Conservation (phyloP, 2,113 vertebrate species). For the Paramormyrops kingsleyae region DNA sequence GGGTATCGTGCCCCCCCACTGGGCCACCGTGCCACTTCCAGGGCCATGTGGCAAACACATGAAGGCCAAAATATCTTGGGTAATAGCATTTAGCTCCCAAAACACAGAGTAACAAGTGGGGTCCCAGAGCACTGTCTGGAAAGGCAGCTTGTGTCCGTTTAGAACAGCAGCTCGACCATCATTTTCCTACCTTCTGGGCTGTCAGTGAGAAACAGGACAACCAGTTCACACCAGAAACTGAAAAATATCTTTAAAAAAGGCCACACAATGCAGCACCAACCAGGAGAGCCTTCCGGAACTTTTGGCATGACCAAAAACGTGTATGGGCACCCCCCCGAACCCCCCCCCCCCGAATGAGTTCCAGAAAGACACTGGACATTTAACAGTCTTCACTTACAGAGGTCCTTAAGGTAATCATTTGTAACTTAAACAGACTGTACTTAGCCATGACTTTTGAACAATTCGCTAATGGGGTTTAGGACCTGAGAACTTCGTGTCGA, state of each 20-base stretch:
- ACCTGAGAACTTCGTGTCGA: constrained; percentile 49
- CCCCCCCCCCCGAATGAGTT: not conserved
- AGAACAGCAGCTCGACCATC: not conserved
- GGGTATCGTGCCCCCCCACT: not conserved
- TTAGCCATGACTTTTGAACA: constrained; percentile 68
- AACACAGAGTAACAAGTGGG: not conserved
- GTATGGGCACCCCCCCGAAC: not conserved
- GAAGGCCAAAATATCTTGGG: not conserved
- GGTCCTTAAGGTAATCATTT: constrained; percentile 39
- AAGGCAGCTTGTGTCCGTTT: not conserved
- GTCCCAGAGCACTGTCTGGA: not conserved
- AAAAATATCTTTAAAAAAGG: not conserved
- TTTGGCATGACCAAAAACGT: not conserved
- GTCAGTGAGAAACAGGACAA: not conserved
- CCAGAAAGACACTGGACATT: not conserved
- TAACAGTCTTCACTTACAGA: constrained; percentile 15
- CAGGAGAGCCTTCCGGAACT: not conserved
- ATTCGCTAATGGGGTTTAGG: constrained; percentile 69
- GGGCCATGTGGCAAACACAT: not conserved
- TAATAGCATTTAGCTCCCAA: not conserved
- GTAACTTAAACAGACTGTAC: constrained; percentile 56
- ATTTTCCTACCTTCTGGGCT: not conserved
- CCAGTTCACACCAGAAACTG: not conserved
- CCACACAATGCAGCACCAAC: not conserved
- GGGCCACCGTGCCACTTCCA: not conserved